These are phyloP conservation scores for Procavia capensis DNA, from an alignment of 2,113 vertebrate genomes.

Conservation along the genomic window DNA sequence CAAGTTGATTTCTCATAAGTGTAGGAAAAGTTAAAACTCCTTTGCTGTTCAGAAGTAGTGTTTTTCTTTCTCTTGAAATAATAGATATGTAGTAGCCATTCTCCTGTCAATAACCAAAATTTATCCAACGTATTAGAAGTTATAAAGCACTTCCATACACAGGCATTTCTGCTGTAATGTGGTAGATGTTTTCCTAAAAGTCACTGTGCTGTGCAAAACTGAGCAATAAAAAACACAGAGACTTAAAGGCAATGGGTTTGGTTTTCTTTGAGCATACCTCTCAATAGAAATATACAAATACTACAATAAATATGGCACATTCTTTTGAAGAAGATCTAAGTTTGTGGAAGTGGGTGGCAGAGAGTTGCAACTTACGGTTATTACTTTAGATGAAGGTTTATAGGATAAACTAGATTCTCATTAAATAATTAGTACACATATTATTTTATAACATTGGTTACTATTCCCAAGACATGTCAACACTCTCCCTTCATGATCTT, in stretches of 20 bases:
- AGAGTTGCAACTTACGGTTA: neutral
- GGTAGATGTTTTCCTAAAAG: neutral
- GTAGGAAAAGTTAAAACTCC: neutral
- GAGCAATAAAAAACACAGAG: neutral
- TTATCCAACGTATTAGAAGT: neutral
- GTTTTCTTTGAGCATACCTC: neutral
- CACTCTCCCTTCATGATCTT: too few relatives aligned
- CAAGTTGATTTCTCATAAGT: neutral
- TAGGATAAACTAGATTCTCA: too few relatives aligned
- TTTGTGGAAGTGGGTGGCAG: neutral
- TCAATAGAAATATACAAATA: neutral
- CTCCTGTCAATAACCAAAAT: neutral
- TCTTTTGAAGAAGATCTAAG: neutral
- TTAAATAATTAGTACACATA: too few relatives aligned
- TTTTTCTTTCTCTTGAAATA: constrained; percentile 57
- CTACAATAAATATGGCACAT: neutral
- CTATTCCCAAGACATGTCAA: too few relatives aligned
- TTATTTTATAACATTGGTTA: too few relatives aligned
- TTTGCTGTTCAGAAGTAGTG: neutral
- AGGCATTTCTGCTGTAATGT: neutral
- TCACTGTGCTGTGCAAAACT: neutral
- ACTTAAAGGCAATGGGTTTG: too few relatives aligned
- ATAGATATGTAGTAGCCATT: neutral
- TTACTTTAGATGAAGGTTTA: too few relatives aligned
- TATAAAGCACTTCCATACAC: neutral